phyloP scores from a whole-genome alignment of 2,888 invertebrate genomes.

The Keiferia lycopersicella region DNA sequence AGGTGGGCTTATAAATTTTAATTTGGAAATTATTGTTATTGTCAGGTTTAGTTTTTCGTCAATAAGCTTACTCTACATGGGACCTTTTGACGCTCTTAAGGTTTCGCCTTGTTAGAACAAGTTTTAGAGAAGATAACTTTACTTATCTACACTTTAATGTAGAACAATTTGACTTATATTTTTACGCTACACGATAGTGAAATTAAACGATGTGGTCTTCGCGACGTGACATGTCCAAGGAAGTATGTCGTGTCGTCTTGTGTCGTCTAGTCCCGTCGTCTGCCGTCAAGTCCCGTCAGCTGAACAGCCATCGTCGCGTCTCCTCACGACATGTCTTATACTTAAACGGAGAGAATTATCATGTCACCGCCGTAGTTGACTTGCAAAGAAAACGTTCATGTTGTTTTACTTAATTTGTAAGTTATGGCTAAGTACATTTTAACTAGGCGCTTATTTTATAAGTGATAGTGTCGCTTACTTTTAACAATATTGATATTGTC shows the following conservation, averaged over 20 bases:
- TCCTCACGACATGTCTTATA: conserved; percentile 7
- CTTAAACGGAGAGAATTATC: conserved; percentile 29
- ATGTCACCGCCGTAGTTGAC: conserved; percentile 21
- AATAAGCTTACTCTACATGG: too few relatives aligned
- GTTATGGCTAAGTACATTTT: neutral
- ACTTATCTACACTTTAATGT: neutral
- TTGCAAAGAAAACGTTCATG: conserved; percentile 25
- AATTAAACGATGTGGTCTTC: neutral
- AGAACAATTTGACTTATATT: neutral
- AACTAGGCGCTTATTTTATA: neutral
- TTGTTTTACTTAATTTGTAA: conserved; percentile 11
- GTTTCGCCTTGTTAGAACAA: too few relatives aligned
- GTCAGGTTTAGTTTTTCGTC: too few relatives aligned
- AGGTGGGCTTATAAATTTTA: neutral
- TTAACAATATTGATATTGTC: neutral
- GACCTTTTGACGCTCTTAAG: too few relatives aligned
- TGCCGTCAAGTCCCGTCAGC: conserved; percentile 24
- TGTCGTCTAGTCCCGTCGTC: conserved; percentile 12
- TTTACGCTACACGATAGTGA: neutral
- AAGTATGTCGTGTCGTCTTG: neutral
- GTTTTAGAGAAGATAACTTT: too few relatives aligned
- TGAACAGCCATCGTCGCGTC: neutral
- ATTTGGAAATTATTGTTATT: neutral
- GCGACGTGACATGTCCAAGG: neutral
- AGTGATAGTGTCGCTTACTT: neutral